A percentile compares a stretch with the other conserved stretches of the same genome.
Evolutionary conservation across 1,140 invertebrate species (phyloP).

Genomic region (Lasioglossum baleicum): DNA sequence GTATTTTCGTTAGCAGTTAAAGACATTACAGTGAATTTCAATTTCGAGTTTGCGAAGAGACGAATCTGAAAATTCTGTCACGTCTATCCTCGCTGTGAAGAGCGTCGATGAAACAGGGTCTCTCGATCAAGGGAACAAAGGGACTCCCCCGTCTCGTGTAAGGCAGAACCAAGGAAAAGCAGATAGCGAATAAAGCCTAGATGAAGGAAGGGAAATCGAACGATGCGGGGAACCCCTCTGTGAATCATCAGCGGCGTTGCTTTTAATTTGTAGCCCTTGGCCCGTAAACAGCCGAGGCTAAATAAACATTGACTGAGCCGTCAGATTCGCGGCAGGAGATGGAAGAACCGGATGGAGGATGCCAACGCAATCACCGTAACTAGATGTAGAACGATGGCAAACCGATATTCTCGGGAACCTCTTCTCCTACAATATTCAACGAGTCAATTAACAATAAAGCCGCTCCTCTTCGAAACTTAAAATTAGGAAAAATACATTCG

Average conservation of each 20-base stretch:
- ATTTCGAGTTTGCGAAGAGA: background rate
- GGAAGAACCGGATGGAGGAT: constrained; percentile 31
- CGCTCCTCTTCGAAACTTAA: too few species aligned
- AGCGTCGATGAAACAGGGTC: background rate
- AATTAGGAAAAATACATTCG: too few species aligned
- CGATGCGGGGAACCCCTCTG: constrained; percentile 34
- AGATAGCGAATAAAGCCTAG: constrained; percentile 25
- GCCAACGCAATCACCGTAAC: constrained; percentile 58
- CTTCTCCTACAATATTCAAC: background rate
- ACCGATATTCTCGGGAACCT: constrained; percentile 33
- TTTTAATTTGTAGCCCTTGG: constrained; percentile 63
- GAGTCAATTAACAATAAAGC: too few species aligned
- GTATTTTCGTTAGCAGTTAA: background rate
- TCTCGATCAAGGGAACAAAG: background rate
- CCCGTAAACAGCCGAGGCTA: constrained; percentile 56
- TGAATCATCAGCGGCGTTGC: constrained; percentile 60
- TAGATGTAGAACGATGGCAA: constrained; percentile 48
- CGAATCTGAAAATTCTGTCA: background rate
- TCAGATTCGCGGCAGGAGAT: constrained; percentile 53
- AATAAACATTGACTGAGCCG: constrained; percentile 66
- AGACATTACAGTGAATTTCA: background rate
- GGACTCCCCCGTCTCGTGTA: background rate
- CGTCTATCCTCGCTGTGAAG: background rate
- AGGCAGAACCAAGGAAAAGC: constrained; percentile 4
- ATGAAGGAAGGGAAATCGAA: constrained; percentile 44